Evolutionary conservation across 2,113 vertebrate species (phyloP).

Genomic region (Bos indicus): DNA sequence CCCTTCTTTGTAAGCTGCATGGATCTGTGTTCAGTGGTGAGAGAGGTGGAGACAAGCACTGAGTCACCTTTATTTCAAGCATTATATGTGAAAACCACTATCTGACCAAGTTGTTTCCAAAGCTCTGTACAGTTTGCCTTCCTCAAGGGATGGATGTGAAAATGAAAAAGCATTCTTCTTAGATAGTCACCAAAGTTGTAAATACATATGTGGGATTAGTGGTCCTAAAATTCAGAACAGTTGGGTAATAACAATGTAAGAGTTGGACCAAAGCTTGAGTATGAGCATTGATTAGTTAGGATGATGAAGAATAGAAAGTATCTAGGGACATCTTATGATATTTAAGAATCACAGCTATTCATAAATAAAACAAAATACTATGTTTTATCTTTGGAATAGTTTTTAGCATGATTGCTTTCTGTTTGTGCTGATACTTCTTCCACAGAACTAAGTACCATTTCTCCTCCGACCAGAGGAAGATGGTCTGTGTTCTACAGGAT

Average conservation of each 20-base stretch:
- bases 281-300: neutral
- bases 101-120: neutral
- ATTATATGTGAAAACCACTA: neutral
- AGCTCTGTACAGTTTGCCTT: neutral
- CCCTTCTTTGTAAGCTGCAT: neutral
- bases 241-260: neutral
- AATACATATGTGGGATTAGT: neutral
- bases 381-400: neutral
- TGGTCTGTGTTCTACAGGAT: neutral
- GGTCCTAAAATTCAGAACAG: neutral
- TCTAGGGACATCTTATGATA: neutral
- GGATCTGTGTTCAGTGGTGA: neutral
- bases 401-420: neutral
- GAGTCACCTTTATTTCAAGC: neutral
- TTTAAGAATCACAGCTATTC: neutral
- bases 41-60: neutral
- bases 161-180: neutral
- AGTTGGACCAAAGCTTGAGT: neutral
- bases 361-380: neutral
- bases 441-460: neutral
- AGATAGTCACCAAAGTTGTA: neutral
- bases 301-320: neutral
- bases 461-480: no score
- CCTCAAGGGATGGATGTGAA: neutral
- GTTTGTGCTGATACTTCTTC: neutral